phyloP scores from a whole-genome alignment of 2,888 invertebrate species.

The Theristus sp. region DNA sequence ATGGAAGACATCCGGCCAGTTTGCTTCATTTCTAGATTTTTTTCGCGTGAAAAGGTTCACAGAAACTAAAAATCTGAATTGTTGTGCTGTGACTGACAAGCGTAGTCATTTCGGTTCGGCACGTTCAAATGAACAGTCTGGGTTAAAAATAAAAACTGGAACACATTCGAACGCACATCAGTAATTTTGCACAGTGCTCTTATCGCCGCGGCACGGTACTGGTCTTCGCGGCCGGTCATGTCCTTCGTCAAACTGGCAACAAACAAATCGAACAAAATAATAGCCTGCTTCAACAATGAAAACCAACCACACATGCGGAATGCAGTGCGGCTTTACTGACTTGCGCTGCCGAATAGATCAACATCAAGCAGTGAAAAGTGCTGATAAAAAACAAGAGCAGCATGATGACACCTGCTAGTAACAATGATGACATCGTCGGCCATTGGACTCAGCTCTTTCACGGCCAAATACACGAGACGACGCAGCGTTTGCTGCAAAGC shows the following conservation, averaged over 20 bases:
- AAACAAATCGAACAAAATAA: conserved; percentile 29
- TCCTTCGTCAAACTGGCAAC: conserved; percentile 84
- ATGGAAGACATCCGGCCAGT: too few relatives aligned
- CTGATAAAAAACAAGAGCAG: not conserved
- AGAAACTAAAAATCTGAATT: too few relatives aligned
- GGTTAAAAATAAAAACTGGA: not conserved
- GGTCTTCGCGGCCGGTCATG: conserved; percentile 85
- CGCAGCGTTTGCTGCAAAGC: conserved; percentile 47
- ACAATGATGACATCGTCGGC: conserved; percentile 99
- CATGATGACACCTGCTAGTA: conserved; percentile 41
- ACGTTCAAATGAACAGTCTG: too few relatives aligned
- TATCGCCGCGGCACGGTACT: conserved; percentile 83
- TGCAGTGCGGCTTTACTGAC: not conserved
- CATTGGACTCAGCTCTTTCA: conserved; percentile 67
- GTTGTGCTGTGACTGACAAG: too few relatives aligned
- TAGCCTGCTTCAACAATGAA: conserved; percentile 17
- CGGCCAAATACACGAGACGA: conserved; percentile 80
- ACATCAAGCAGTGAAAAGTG: conserved; percentile 1
- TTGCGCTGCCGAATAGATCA: not conserved
- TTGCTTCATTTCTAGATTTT: too few relatives aligned
- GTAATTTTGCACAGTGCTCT: conserved; percentile 91
- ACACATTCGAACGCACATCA: conserved; percentile 44
- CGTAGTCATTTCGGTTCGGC: too few relatives aligned
- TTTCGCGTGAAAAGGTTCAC: too few relatives aligned
- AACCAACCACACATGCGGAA: conserved; percentile 8